Conservation (phyloP, 2,888 invertebrate species). For the Lysandra bellargus region DNA sequence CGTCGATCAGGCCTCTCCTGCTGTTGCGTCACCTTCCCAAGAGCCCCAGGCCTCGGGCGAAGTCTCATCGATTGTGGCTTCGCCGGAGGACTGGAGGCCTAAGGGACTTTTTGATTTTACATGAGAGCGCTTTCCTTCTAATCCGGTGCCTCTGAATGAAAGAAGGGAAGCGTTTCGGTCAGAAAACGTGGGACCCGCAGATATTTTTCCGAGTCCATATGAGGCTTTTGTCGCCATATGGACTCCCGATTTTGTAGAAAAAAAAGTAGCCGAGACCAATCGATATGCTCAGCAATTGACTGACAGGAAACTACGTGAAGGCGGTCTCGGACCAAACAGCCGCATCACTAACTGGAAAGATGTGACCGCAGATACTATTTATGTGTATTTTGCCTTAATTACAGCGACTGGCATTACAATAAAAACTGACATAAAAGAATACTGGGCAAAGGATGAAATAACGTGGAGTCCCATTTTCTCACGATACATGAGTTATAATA, state of each 20-base stretch:
- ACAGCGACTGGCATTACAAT: not conserved
- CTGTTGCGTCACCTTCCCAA: constrained; percentile 14
- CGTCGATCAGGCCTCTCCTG: constrained; percentile 20
- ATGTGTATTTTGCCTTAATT: not conserved
- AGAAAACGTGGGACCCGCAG: too few relatives aligned
- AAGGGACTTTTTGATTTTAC: too few relatives aligned
- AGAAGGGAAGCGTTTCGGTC: too few relatives aligned
- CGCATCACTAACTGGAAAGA: too few relatives aligned
- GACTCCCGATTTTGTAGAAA: not conserved
- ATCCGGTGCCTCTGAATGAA: too few relatives aligned
- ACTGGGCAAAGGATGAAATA: not conserved
- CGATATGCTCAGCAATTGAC: not conserved
- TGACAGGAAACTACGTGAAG: not conserved
- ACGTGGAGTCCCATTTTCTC: not conserved
- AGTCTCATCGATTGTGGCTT: not conserved
- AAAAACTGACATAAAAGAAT: not conserved
- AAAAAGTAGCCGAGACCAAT: not conserved
- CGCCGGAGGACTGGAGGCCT: not conserved
- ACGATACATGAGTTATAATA: not conserved
- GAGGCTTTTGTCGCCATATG: too few relatives aligned
- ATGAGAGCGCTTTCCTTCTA: too few relatives aligned
- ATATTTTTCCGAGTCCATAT: too few relatives aligned
- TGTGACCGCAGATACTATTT: not conserved
- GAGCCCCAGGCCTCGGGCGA: constrained; percentile 19
- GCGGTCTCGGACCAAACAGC: not conserved